Evolutionary conservation across 2,797 vertebrate genomes (phyloP), one percentile per base, ranked within the genome.

Genomic region (Sebastes nivosus): DNA sequence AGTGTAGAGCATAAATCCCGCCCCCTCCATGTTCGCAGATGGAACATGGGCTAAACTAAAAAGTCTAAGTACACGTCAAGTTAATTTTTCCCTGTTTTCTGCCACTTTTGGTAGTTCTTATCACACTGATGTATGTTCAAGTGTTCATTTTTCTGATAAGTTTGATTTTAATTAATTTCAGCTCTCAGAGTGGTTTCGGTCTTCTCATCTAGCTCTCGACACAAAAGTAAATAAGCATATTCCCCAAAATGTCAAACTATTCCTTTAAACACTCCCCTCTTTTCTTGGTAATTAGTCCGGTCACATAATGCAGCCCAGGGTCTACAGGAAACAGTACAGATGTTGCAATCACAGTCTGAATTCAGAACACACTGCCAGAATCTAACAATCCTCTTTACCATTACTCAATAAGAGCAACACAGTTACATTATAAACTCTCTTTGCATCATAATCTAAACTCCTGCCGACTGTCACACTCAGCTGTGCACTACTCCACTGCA

Each of bases 341-440:
- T 52, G 38, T 74, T 34, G 42, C 27, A 52, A 4, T 18, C 57
- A 55, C 32, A 27, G 32, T 73, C n/a, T 50, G 63, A 60, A 50
- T 29, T 79, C 18, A 29, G 14, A 60, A 52, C 18, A 34, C 13
- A 14, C 9, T n/a, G 6, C 5, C 6, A 71, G 16, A 57, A 32
- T 67, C 27, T 50, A 5, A 64, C 9, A 54, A 60, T 61, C 10
- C 18, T 14, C 63, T 64, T 81, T 27, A 74, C 11, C 6, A 22
- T 73, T 16, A 76, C 16, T 68, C 34, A 54, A 78, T 46, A 46
- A 64, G 11, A 77, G 59, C 27, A 14, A 34, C 7, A 9, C 10
- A 29, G 63, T 77, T 50, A 24, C 16, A 32, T 67, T 73, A 73
- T 36, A 32, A 14, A 70, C 73, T 64, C 13, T 76, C 50, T 79